phyloP scores from a whole-genome alignment of 2,113 vertebrate species.

The Falcunculus frontatus region DNA sequence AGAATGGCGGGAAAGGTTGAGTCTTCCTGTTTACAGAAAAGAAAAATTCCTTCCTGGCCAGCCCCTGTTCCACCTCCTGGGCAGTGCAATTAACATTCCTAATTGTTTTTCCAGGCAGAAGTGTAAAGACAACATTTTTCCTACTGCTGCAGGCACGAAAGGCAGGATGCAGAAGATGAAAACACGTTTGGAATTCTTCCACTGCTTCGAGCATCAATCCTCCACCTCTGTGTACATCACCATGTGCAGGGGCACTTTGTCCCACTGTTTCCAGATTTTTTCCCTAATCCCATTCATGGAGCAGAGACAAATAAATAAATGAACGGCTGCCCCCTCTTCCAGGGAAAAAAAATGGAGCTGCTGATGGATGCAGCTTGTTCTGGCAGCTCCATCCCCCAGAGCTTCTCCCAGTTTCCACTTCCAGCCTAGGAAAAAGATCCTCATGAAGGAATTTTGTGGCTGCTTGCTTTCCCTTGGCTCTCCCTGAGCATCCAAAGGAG shows the following conservation, averaged over 20 bases:
- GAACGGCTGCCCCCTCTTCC: not conserved
- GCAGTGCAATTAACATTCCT: conserved; percentile 12
- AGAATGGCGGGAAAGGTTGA: conserved; percentile 40
- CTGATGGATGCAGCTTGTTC: not conserved
- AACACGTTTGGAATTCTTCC: conserved; percentile 5
- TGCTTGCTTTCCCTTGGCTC: not conserved
- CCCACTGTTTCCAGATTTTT: not conserved
- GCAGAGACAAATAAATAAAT: not conserved
- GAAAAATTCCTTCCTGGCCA: conserved; percentile 29
- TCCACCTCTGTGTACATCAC: not conserved
- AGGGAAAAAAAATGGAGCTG: not conserved
- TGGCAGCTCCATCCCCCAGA: not conserved
- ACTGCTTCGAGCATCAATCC: not conserved
- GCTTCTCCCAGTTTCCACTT: not conserved
- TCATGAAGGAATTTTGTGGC: not conserved
- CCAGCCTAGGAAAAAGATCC: not conserved
- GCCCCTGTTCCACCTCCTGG: not conserved
- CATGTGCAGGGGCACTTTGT: not conserved
- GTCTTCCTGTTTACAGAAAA: conserved; percentile 43
- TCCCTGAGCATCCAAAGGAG: not conserved
- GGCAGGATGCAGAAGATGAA: conserved; percentile 8
- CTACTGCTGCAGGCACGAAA: conserved; percentile 9
- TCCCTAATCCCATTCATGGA: not conserved
- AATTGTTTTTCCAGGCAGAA: conserved; percentile 60
- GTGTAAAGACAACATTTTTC: conserved; percentile 22